Percentiles rank a stretch among this genome's conserved stretches.
phyloP scores from a whole-genome alignment of 2,888 invertebrate genomes.

The Theristus sp. region DNA sequence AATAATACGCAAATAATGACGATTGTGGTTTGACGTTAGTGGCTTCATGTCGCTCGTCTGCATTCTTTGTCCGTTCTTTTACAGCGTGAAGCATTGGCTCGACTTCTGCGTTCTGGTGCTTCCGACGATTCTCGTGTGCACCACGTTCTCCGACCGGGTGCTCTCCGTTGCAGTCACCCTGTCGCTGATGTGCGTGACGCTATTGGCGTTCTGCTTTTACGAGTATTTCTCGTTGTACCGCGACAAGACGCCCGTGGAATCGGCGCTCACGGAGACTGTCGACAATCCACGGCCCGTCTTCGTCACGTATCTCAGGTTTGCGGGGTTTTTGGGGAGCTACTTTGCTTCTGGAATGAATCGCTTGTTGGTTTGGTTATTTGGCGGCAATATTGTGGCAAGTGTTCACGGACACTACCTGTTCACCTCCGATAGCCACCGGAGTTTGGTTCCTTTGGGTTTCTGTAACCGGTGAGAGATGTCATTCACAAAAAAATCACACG shows the following conservation, averaged over 20 bases:
- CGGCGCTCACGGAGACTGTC: background rate
- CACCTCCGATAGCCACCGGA: too few relatives aligned
- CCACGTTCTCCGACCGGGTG: slow-evolving; percentile 11
- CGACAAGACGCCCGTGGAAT: background rate
- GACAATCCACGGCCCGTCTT: slow-evolving; percentile 15
- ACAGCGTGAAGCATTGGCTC: slow-evolving; percentile 17
- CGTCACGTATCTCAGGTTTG: slow-evolving; percentile 17
- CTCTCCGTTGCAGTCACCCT: background rate
- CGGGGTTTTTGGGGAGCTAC: background rate
- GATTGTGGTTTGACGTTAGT: too few relatives aligned
- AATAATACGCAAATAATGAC: too few relatives aligned
- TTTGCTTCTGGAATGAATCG: background rate
- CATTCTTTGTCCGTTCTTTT: too few relatives aligned
- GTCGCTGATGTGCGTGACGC: background rate
- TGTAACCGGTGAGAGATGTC: too few relatives aligned
- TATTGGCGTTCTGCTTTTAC: slow-evolving; percentile 8
- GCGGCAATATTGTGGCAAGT: background rate
- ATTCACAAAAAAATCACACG: too few relatives aligned
- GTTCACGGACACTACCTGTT: too few relatives aligned
- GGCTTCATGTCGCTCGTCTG: too few relatives aligned
- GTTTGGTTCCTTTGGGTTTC: too few relatives aligned
- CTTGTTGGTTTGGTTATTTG: background rate
- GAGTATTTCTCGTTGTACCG: slow-evolving; percentile 6
- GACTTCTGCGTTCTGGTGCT: slow-evolving; percentile 16
- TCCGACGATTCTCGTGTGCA: slow-evolving; percentile 13